These are phyloP conservation scores for Odobenus rosmarus DNA, from an alignment of 2,113 vertebrate species.

Conservation along the genomic window DNA sequence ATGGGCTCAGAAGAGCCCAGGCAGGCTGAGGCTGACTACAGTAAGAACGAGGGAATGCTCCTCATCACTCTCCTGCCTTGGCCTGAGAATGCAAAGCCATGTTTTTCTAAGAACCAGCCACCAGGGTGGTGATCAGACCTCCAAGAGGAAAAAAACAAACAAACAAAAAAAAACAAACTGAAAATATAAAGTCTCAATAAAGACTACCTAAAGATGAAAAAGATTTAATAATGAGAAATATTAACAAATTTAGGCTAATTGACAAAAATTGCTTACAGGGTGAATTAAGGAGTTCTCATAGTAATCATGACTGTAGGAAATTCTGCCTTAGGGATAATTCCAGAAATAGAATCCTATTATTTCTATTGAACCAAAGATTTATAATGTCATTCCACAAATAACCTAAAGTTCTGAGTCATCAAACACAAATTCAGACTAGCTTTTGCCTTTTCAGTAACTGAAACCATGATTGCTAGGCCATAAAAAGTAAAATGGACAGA, in stretches of 20 bases:
- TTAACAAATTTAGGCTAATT: not conserved
- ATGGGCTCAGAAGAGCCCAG: not conserved
- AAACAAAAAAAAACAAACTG: not conserved
- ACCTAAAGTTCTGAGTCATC: not conserved
- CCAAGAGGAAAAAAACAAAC: not conserved
- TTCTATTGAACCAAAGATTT: constrained; percentile 6
- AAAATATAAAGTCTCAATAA: not conserved
- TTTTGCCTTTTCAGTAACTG: not conserved
- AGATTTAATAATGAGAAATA: not conserved
- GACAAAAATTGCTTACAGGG: not conserved
- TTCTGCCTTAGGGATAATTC: not conserved
- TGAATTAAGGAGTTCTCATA: not conserved
- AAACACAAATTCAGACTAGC: not conserved
- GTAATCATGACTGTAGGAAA: not conserved
- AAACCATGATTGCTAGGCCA: not conserved
- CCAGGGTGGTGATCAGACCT: not conserved
- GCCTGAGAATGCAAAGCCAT: not conserved
- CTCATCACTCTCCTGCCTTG: not conserved
- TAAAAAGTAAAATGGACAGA: not conserved
- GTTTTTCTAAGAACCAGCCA: not conserved
- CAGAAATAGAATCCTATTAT: not conserved
- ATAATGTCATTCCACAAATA: not conserved
- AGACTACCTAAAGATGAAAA: too few relatives aligned
- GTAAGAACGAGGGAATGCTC: fast-evolving
- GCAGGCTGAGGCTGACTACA: too few relatives aligned